These are phyloP conservation scores for Stichopus horrens DNA, from an alignment of 53 echinoderm and acorn worm genomes.

Conservation along the genomic window DNA sequence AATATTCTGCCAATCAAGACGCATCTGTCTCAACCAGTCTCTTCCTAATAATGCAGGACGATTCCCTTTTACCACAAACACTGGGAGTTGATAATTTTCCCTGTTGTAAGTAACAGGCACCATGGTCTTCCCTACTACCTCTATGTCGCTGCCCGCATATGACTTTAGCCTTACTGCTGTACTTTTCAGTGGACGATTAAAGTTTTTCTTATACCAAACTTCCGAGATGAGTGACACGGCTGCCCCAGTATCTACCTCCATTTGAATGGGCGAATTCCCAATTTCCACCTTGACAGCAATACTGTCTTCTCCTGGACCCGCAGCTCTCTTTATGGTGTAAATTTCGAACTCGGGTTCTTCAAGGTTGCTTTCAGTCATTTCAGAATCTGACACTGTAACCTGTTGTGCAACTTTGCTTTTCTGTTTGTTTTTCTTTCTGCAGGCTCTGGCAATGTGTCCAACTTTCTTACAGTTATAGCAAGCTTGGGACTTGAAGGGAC, in stretches of 20 bases:
- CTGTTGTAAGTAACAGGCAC: slow-evolving; percentile 2
- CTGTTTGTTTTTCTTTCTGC: slow-evolving; percentile 34
- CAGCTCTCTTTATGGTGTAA: slow-evolving; percentile 34
- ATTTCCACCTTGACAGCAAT: slow-evolving; percentile 29
- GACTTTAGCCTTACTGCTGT: slow-evolving; percentile 43
- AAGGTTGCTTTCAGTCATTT: not conserved
- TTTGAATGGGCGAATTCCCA: slow-evolving; percentile 3
- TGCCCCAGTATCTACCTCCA: slow-evolving; percentile 45
- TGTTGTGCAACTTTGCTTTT: not conserved
- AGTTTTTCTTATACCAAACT: slow-evolving; percentile 27
- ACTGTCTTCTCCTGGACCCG: not conserved
- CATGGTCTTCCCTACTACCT: slow-evolving; percentile 31
- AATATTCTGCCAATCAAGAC: slow-evolving; percentile 43
- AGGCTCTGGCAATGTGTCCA: slow-evolving; percentile 59
- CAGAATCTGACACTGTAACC: not conserved
- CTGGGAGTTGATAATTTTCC: not conserved
- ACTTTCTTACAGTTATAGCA: slow-evolving; percentile 53
- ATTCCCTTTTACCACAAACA: slow-evolving; percentile 8
- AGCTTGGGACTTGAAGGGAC: not conserved
- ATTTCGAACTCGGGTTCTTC: slow-evolving; percentile 31
- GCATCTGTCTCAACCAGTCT: slow-evolving; percentile 32
- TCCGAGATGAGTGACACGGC: slow-evolving; percentile 21
- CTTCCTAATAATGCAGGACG: slow-evolving; percentile 28
- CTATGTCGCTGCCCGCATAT: slow-evolving; percentile 32
- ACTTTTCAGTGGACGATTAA: slow-evolving; percentile 12